Evolutionary conservation across 2,888 invertebrate genomes (phyloP).

Genomic region (Pristionchus japonicus): DNA sequence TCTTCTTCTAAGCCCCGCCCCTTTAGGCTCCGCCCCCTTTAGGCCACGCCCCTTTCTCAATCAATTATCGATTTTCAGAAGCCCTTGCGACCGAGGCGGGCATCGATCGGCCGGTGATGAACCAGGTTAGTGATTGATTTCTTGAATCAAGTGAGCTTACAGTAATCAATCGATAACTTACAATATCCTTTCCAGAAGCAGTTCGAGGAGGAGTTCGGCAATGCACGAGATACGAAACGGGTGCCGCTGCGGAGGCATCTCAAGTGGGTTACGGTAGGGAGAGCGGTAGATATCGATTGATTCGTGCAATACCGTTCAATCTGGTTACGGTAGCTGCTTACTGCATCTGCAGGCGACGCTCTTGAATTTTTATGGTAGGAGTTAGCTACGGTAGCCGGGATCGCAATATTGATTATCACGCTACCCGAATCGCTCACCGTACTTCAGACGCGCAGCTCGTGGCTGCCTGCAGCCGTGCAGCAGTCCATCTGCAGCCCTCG

Average conservation of each 20-base stretch:
- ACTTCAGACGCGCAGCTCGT: neutral
- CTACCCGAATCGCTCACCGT: too few species aligned
- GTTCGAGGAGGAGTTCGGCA: slow-evolving; percentile 42
- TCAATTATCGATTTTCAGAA: neutral
- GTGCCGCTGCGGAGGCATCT: slow-evolving; percentile 8
- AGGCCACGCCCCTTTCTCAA: neutral
- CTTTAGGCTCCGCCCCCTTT: neutral
- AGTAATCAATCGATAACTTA: neutral
- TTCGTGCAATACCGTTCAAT: too few species aligned
- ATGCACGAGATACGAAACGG: neutral
- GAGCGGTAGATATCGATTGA: too few species aligned
- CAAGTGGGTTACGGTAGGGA: slow-evolving; percentile 32
- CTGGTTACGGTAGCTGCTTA: neutral
- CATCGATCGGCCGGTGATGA: slow-evolving; percentile 45
- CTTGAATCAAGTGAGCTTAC: neutral
- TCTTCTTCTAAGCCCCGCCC: neutral
- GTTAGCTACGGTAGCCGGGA: neutral
- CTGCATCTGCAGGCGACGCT: neutral
- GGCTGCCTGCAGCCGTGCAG: neutral
- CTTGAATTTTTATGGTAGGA: neutral
- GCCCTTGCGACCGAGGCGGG: slow-evolving; percentile 33
- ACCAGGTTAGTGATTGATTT: neutral
- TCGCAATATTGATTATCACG: too few species aligned
- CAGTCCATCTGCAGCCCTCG: neutral
- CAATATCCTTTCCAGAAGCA: slow-evolving; percentile 44